These are phyloP conservation scores for Pagrus major DNA, from an alignment of 2,113 vertebrate genomes.

Conservation along the genomic window DNA sequence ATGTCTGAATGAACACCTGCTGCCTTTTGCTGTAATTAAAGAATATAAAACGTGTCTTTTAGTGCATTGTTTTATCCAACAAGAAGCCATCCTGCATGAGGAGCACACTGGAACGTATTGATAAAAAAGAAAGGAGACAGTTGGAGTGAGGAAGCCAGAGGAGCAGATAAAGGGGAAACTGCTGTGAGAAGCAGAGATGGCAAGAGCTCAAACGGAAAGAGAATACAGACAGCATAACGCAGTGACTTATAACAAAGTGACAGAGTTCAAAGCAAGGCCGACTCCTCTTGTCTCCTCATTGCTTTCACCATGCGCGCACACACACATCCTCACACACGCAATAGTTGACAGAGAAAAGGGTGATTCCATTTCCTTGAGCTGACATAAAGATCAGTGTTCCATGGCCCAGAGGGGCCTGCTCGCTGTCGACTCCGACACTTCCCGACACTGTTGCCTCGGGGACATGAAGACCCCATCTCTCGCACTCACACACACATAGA, in stretches of 20 bases:
- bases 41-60: constrained; percentile 39
- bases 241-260: constrained; percentile 74
- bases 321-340: constrained; percentile 30
- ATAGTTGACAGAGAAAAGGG: constrained; percentile 68
- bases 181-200: constrained; percentile 23
- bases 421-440: constrained; percentile 75
- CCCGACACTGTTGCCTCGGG: constrained; percentile 59
- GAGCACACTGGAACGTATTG: not conserved
- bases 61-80: constrained; percentile 9
- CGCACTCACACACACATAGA: not conserved
- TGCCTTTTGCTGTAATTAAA: constrained; percentile 45
- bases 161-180: constrained; percentile 31
- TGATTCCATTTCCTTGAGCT: constrained; percentile 67
- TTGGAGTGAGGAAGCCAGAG: constrained; percentile 17
- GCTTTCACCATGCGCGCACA: constrained; percentile 37
- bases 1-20: constrained; percentile 40
- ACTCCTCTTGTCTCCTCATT: constrained; percentile 66
- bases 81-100: not conserved
- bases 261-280: constrained; percentile 71
- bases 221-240: constrained; percentile 57
- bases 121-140: constrained; percentile 4
- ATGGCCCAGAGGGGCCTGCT: constrained; percentile 53
- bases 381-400: constrained; percentile 80
- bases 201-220: constrained; percentile 35
- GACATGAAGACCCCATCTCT: constrained; percentile 62